Evolutionary conservation across 1,140 invertebrate genomes (phyloP).

Genomic region (Leptestheria dahalacensis): DNA sequence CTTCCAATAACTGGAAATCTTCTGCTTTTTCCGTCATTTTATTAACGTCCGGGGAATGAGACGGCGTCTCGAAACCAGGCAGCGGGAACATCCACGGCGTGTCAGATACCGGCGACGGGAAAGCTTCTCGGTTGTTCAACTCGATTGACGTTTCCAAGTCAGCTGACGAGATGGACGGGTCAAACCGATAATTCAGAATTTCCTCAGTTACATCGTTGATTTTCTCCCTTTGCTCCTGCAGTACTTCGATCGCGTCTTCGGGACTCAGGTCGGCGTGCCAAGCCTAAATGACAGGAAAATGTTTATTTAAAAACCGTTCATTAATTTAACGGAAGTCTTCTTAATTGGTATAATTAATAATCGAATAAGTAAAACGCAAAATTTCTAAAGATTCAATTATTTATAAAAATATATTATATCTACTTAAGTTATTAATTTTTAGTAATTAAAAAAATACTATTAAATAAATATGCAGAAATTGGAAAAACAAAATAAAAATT

Average conservation of each 20-base stretch:
- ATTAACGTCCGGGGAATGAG: background rate
- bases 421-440: too few relatives aligned
- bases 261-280: slow-evolving; percentile 53
- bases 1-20: background rate
- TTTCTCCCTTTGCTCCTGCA: slow-evolving; percentile 52
- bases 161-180: slow-evolving; percentile 2
- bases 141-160: background rate
- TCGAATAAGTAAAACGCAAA: too few relatives aligned
- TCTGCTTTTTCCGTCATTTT: background rate
- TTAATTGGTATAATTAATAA: too few relatives aligned
- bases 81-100: slow-evolving; percentile 18
- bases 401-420: too few relatives aligned
- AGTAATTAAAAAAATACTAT: too few relatives aligned
- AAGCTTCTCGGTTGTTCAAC: slow-evolving; percentile 5
- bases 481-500: background rate
- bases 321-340: too few relatives aligned
- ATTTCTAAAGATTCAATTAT: too few relatives aligned
- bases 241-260: slow-evolving; percentile 55
- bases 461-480: too few relatives aligned
- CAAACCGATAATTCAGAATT: slow-evolving; percentile 56
- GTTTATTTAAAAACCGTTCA: background rate
- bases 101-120: slow-evolving; percentile 20
- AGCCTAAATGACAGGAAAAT: too few relatives aligned
- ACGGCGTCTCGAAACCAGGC: background rate
- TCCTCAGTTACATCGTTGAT: slow-evolving; percentile 51